These are phyloP conservation scores for Lanistes nyassanus DNA, from an alignment of 1,140 invertebrate species.

Conservation along the genomic window DNA sequence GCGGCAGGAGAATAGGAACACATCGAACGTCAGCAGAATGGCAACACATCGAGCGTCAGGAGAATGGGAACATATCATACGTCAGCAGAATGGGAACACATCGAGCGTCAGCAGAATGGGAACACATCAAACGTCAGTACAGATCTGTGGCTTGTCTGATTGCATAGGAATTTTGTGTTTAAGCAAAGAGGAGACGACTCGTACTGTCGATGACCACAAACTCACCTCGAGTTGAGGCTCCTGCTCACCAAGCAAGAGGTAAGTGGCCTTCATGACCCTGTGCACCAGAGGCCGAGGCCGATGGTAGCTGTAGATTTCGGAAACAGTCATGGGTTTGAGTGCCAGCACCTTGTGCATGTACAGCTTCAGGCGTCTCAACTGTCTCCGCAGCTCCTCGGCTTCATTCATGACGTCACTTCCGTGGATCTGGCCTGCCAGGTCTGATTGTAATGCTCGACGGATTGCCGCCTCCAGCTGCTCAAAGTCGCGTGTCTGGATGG, in stretches of 20 bases:
- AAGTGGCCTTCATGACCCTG: slow-evolving; percentile 46
- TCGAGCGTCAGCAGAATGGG: background rate
- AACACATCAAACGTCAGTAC: background rate
- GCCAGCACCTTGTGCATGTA: slow-evolving; percentile 37
- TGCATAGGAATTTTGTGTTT: no score
- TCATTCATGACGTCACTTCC: slow-evolving; percentile 17
- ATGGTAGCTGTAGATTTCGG: slow-evolving; percentile 45
- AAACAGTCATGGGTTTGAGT: slow-evolving; percentile 35
- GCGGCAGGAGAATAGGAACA: no score
- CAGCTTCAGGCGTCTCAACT: slow-evolving; percentile 31
- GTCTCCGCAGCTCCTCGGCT: slow-evolving; percentile 27
- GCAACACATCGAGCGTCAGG: no score
- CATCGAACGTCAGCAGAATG: no score
- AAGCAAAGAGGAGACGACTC: no score
- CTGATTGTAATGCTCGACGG: slow-evolving; percentile 11
- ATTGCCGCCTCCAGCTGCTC: slow-evolving; percentile 22
- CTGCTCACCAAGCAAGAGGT: slow-evolving; percentile 41
- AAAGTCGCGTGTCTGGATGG: slow-evolving; percentile 17
- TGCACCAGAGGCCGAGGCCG: slow-evolving; percentile 40
- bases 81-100: background rate
- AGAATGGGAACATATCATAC: background rate
- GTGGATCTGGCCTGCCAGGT: background rate
- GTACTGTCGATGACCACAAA: background rate
- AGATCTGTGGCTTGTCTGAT: no score
- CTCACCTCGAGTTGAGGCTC: slow-evolving; percentile 31